Evolutionary conservation across 2,113 vertebrate genomes (phyloP).

Genomic region (Plectropomus leopardus): DNA sequence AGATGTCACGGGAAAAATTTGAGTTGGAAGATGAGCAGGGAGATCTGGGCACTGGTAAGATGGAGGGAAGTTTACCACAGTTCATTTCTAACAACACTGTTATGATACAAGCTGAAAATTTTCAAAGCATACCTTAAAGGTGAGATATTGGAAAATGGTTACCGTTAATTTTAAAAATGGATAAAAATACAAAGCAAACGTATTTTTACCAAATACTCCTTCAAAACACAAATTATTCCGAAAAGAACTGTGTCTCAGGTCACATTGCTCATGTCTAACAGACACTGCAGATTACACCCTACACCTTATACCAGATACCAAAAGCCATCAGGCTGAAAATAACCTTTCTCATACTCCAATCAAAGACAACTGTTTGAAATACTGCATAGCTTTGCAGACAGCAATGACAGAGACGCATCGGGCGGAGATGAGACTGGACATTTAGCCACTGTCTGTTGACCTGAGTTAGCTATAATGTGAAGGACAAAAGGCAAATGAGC

Average conservation of each 20-base stretch:
- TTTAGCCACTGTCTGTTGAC: slow-evolving; percentile 47
- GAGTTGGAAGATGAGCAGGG: too few species aligned
- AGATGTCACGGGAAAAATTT: too few species aligned
- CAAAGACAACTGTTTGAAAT: slow-evolving; percentile 52
- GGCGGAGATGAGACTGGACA: slow-evolving; percentile 38
- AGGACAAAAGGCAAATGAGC: slow-evolving; percentile 56
- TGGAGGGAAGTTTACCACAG: too few species aligned
- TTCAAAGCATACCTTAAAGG: too few species aligned
- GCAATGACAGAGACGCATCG: slow-evolving; percentile 34
- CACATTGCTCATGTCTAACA: background rate
- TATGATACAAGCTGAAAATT: too few species aligned
- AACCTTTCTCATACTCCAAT: slow-evolving; percentile 12
- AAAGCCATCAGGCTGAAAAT: slow-evolving; percentile 34
- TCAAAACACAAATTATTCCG: background rate
- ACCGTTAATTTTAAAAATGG: background rate
- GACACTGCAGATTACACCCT: slow-evolving; percentile 9
- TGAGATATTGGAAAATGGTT: background rate
- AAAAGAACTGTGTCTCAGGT: background rate
- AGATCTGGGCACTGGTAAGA: too few species aligned
- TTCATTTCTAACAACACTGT: too few species aligned
- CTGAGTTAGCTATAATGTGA: slow-evolving; percentile 51
- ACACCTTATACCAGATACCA: slow-evolving; percentile 34
- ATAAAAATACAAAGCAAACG: background rate
- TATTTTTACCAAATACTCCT: background rate
- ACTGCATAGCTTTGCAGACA: slow-evolving; percentile 44